A percentile compares a stretch with the other conserved stretches of the same genome.
phyloP scores from a whole-genome alignment of 2,113 vertebrate genomes.

The Rhinichthys klamathensis region DNA sequence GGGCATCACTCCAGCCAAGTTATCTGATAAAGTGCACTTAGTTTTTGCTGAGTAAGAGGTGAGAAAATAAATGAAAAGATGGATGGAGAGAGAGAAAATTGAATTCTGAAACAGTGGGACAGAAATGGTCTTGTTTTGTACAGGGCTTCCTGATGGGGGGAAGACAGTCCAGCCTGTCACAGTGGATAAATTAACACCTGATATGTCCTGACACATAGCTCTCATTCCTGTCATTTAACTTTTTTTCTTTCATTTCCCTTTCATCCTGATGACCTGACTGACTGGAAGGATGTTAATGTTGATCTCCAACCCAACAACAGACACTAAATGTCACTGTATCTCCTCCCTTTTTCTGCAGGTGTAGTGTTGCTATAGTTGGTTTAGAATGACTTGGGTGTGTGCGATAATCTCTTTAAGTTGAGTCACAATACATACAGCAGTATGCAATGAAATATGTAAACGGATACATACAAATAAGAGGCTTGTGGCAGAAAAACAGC shows the following conservation, averaged over 20 bases:
- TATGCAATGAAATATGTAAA: background rate
- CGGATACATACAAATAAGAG: background rate
- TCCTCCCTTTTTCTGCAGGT: slow-evolving; percentile 15
- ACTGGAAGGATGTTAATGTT: slow-evolving; percentile 17
- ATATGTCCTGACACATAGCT: slow-evolving; percentile 22
- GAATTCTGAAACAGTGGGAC: background rate
- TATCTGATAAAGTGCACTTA: slow-evolving; percentile 27
- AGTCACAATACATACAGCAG: background rate
- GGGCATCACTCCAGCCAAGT: background rate
- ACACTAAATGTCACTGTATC: slow-evolving; percentile 25
- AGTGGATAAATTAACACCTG: slow-evolving; percentile 20
- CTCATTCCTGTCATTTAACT: background rate
- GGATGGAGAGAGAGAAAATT: background rate
- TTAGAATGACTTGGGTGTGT: slow-evolving; percentile 31
- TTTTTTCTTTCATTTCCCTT: background rate
- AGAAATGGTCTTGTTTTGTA: slow-evolving; percentile 9
- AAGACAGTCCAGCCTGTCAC: slow-evolving; percentile 26
- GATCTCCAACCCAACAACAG: slow-evolving; percentile 2
- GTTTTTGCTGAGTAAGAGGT: slow-evolving; percentile 26
- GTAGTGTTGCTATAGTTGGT: slow-evolving; percentile 9
- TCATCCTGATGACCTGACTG: background rate
- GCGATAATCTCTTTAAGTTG: background rate
- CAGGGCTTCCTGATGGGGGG: background rate
- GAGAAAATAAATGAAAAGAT: background rate
- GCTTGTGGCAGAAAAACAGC: background rate